phyloP scores from a whole-genome alignment of 2,797 vertebrate genomes.

The Benthosema pterotum region DNA sequence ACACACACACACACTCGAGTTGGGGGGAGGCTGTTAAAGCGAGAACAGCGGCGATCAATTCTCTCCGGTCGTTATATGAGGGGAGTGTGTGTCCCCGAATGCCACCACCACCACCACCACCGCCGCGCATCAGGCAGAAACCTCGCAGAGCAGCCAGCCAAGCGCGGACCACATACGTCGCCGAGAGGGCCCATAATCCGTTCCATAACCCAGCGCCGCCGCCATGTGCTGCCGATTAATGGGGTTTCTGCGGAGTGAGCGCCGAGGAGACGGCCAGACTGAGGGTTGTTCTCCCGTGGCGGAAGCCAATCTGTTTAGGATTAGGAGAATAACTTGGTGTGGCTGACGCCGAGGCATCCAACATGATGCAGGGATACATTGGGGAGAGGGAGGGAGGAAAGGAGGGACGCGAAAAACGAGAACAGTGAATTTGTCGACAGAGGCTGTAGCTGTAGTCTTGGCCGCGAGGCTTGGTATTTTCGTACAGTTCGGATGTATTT shows the following conservation, averaged over 20 bases:
- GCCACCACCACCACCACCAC: no score
- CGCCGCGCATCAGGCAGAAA: slow-evolving; percentile 41
- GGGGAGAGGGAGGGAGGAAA: slow-evolving; percentile 52
- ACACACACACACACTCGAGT: slow-evolving; percentile 12
- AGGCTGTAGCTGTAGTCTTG: slow-evolving; percentile 69
- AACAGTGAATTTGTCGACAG: slow-evolving; percentile 60
- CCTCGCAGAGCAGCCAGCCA: slow-evolving; percentile 48
- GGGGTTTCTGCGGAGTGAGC: slow-evolving; percentile 76
- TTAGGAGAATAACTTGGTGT: slow-evolving; percentile 81
- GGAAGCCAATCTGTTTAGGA: slow-evolving; percentile 84
- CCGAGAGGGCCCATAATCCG: slow-evolving; percentile 72
- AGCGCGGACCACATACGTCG: slow-evolving; percentile 83
- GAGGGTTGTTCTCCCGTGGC: slow-evolving; percentile 77
- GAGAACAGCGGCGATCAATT: slow-evolving; percentile 74
- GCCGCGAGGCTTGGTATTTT: slow-evolving; percentile 44
- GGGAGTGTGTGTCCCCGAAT: slow-evolving; percentile 72
- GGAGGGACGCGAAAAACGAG: slow-evolving; percentile 49
- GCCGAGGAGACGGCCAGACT: slow-evolving; percentile 76
- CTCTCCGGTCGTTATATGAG: slow-evolving; percentile 61
- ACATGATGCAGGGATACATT: slow-evolving; percentile 56
- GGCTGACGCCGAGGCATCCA: slow-evolving; percentile 77
- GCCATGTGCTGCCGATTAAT: slow-evolving; percentile 83
- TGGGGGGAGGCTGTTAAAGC: slow-evolving; percentile 66
- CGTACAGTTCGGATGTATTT: slow-evolving; percentile 52
- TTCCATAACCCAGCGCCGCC: slow-evolving; percentile 79